These are phyloP conservation scores for Gryon sp. DNA, from an alignment of 1,140 invertebrate species.

Conservation along the genomic window DNA sequence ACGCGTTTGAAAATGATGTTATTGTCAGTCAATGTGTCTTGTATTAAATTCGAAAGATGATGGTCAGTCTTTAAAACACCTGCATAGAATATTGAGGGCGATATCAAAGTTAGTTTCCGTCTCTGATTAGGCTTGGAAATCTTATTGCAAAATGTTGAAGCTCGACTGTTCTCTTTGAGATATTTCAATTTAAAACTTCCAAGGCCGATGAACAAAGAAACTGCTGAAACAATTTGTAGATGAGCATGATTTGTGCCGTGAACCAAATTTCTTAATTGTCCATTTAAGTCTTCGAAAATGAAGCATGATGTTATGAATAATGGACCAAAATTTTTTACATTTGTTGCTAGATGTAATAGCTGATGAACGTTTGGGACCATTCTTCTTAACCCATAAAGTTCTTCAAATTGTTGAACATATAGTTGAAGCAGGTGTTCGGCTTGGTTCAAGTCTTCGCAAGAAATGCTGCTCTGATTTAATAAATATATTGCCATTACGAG, in stretches of 20 bases:
- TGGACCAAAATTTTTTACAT: not conserved
- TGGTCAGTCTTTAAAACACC: too few relatives aligned
- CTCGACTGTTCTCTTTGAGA: not conserved
- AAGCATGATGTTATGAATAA: not conserved
- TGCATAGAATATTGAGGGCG: not conserved
- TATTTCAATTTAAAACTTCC: not conserved
- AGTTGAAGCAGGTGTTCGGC: not conserved
- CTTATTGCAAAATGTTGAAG: not conserved
- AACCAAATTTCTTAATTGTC: not conserved
- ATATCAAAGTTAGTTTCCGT: not conserved
- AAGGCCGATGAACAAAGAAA: not conserved
- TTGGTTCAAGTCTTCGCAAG: not conserved
- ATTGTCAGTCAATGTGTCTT: not conserved
- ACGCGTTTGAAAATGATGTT: not conserved
- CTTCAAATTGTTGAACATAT: not conserved
- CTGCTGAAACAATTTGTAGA: not conserved
- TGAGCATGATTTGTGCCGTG: not conserved
- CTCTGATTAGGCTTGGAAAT: not conserved
- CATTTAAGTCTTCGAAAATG: not conserved
- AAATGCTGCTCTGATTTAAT: constrained; percentile 34
- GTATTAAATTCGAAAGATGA: not conserved
- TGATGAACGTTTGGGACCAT: not conserved
- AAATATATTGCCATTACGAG: constrained; percentile 35
- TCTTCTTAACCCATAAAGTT: not conserved
- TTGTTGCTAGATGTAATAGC: not conserved